Evolutionary conservation across 1,140 invertebrate species (phyloP).

Genomic region (roundworm (Caenorhabditis elegans)): WBcel235 BX284606.5:11055501-11056000

Average conservation of each 20-base stretch:
- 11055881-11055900: constrained; percentile 58
- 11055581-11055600: constrained; percentile 55
- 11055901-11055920: constrained; percentile 54
- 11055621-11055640: constrained; percentile 52
- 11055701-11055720: constrained; percentile 57
- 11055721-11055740: constrained; percentile 56
- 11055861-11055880: constrained; percentile 58
- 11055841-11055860: constrained; percentile 55
- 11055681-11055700: constrained; percentile 56
- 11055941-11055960: constrained; percentile 51
- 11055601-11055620: constrained; percentile 52
- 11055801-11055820: constrained; percentile 59
- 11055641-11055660: constrained; percentile 55
- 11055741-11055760: constrained; percentile 50
- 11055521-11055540: constrained; percentile 45
- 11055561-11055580: constrained; percentile 34
- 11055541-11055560: constrained; percentile 43
- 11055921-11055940: constrained; percentile 44
- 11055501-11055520: constrained; percentile 48
- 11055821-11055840: constrained; percentile 52
- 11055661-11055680: constrained; percentile 39
- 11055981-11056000: neutral
- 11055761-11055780: constrained; percentile 58
- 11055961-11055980: constrained; percentile 50
- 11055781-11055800: constrained; percentile 56